A percentile compares a stretch with the other conserved stretches of the same genome.
These are phyloP conservation scores for Zaprionus nigranus DNA, from an alignment of 1,140 invertebrate genomes.

Conservation along the genomic window DNA sequence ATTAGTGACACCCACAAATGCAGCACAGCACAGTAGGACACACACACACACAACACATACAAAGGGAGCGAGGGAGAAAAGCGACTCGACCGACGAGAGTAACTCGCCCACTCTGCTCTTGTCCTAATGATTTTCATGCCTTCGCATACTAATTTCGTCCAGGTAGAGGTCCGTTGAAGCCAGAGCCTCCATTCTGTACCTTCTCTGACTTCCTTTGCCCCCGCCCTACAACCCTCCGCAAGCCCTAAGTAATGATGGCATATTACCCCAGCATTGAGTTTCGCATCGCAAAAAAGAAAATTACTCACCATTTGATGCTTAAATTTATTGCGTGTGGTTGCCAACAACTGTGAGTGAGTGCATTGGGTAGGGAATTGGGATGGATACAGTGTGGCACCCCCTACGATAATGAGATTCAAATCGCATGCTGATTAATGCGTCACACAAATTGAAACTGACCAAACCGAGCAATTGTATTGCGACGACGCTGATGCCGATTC, in stretches of 20 bases:
- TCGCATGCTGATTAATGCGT: constrained; percentile 76
- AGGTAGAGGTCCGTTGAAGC: constrained; percentile 29
- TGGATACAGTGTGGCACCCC: not conserved
- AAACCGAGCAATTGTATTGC: constrained; percentile 29
- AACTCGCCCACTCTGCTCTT: constrained; percentile 25
- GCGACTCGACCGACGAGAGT: constrained; percentile 1
- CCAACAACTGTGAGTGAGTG: constrained; percentile 10
- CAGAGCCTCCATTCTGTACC: too few relatives aligned
- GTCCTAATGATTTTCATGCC: constrained; percentile 74
- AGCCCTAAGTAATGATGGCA: constrained; percentile 65
- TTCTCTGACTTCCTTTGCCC: not conserved
- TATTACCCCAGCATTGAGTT: constrained; percentile 51
- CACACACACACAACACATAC: not conserved
- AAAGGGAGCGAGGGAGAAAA: constrained; percentile 4
- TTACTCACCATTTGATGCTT: constrained; percentile 76
- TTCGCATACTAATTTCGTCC: constrained; percentile 70
- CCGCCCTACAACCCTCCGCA: not conserved
- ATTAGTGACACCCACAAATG: constrained; percentile 71
- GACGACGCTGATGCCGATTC: not conserved
- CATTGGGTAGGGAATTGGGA: not conserved
- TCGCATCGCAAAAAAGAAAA: constrained; percentile 52
- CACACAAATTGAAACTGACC: constrained; percentile 72
- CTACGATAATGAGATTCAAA: constrained; percentile 74
- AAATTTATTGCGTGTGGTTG: constrained; percentile 66
- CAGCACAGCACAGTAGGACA: constrained; percentile 12